A percentile compares a stretch with the other conserved stretches of the same genome.
Evolutionary conservation across 2,888 invertebrate species (phyloP).

Genomic region (Azorinus chamasolen): DNA sequence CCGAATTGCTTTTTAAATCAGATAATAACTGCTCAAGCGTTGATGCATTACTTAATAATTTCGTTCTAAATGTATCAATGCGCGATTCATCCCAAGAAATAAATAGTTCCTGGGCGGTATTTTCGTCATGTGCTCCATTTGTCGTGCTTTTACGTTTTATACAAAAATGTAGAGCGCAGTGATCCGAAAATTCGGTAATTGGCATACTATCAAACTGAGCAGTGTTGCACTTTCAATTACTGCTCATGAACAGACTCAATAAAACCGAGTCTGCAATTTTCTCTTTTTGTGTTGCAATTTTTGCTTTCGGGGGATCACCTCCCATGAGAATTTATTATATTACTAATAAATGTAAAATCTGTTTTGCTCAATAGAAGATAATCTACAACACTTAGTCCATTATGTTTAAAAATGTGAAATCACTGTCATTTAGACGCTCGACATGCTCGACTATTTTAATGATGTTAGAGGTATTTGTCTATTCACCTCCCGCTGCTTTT

Average conservation of each 20-base stretch:
- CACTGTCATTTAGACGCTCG: conserved; percentile 3
- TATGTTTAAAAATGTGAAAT: neutral
- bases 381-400: conserved; percentile 5
- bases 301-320: too few species aligned
- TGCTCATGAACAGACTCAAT: too few species aligned
- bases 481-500: neutral
- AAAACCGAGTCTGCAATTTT: too few species aligned
- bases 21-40: too few species aligned
- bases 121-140: neutral
- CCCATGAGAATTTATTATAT: too few species aligned
- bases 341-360: neutral
- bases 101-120: neutral
- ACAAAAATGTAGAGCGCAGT: conserved; percentile 9
- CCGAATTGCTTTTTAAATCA: neutral
- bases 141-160: neutral
- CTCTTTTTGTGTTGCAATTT: too few species aligned
- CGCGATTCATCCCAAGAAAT: neutral
- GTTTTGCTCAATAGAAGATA: too few species aligned
- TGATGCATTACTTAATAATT: neutral
- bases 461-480: conserved; percentile 13
- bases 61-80: neutral
- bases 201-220: conserved; percentile 1
- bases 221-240: too few species aligned
- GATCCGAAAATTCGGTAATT: neutral
- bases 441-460: neutral